Evolutionary conservation across 1,140 invertebrate species (phyloP).

Genomic region (Leptopilina clavipes): DNA sequence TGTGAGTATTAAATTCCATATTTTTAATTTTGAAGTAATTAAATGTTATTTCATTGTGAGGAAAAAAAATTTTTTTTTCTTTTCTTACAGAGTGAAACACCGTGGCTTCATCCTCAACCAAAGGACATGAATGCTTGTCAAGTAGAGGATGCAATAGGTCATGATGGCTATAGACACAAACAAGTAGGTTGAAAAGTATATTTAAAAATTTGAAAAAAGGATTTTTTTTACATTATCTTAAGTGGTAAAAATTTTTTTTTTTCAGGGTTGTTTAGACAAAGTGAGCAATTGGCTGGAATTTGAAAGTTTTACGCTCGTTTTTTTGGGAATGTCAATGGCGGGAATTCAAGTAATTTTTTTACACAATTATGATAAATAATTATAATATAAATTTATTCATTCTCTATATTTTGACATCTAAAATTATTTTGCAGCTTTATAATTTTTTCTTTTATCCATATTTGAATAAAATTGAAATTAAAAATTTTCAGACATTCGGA

Average conservation of each 20-base stretch:
- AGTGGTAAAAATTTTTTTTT: conserved; percentile 27
- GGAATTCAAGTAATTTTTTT: conserved; percentile 62
- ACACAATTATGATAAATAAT: background rate
- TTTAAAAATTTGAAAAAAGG: background rate
- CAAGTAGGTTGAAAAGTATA: conserved; percentile 54
- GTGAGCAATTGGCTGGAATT: conserved; percentile 64
- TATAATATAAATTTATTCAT: too few relatives aligned
- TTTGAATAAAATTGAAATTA: too few relatives aligned
- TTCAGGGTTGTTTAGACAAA: conserved; percentile 67
- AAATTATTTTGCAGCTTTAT: too few relatives aligned
- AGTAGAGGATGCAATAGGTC: conserved; percentile 55
- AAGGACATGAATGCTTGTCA: conserved; percentile 70
- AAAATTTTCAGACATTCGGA: conserved; percentile 62
- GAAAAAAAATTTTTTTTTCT: background rate
- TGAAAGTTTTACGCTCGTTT: conserved; percentile 64
- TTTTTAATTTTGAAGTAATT: conserved; percentile 13
- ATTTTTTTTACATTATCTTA: background rate
- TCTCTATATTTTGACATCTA: too few relatives aligned
- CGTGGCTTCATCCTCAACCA: conserved; percentile 72
- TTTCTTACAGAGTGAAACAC: conserved; percentile 67
- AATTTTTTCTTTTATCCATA: too few relatives aligned
- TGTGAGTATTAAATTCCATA: conserved; percentile 57
- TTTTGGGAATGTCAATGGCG: conserved; percentile 63
- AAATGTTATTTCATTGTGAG: too few relatives aligned
- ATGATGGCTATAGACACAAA: conserved; percentile 65